These are phyloP conservation scores for Rhogogaster chlorosoma DNA, from an alignment of 2,888 invertebrate genomes.

Conservation along the genomic window DNA sequence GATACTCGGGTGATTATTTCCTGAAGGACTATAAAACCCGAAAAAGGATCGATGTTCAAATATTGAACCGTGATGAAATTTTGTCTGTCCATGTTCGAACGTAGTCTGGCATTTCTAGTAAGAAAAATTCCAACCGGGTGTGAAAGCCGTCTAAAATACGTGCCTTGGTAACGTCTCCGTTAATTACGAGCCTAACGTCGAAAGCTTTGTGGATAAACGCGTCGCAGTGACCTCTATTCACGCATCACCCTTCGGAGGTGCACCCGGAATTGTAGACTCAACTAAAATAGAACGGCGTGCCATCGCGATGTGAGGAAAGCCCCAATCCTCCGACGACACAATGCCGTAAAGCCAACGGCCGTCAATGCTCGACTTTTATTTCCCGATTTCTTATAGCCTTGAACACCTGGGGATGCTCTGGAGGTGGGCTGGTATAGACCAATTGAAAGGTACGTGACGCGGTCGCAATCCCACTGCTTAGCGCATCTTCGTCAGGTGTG, in stretches of 20 bases:
- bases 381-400: not conserved
- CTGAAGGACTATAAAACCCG: not conserved
- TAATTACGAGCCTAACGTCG: slow-evolving; percentile 29
- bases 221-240: slow-evolving; percentile 41
- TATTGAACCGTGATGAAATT: not conserved
- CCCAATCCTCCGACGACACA: not conserved
- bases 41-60: not conserved
- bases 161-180: slow-evolving; percentile 38
- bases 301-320: slow-evolving; percentile 1
- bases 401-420: slow-evolving; percentile 25
- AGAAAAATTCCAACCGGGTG: slow-evolving; percentile 24
- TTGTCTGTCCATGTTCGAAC: not conserved
- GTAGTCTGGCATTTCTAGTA: not conserved
- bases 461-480: slow-evolving; percentile 56
- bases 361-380: slow-evolving; percentile 41
- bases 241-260: slow-evolving; percentile 16
- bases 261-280: slow-evolving; percentile 25
- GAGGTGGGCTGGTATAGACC: not conserved
- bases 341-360: not conserved
- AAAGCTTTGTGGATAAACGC: slow-evolving; percentile 34
- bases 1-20: not conserved
- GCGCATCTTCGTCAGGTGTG: slow-evolving; percentile 58
- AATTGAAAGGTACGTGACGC: slow-evolving; percentile 56
- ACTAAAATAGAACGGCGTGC: not conserved
- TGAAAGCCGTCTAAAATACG: slow-evolving; percentile 37